Percentiles rank a stretch among this genome's conserved stretches.
phyloP scores from a whole-genome alignment of 35 echinoderm and acorn worm genomes.

The Anneissia japonica region DNA sequence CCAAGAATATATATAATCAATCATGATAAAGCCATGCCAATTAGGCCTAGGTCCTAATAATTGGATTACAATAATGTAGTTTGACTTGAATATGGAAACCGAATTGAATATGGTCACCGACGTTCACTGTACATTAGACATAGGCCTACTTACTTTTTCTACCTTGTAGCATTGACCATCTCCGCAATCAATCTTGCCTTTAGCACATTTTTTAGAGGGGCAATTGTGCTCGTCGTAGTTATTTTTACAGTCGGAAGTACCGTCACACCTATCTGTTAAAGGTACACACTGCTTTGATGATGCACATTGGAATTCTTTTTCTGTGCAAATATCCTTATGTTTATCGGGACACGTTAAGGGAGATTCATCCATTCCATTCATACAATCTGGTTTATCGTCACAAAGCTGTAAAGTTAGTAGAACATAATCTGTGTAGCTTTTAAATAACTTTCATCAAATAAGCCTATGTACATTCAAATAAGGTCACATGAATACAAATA shows the following conservation, averaged over 20 bases:
- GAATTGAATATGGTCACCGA: no score
- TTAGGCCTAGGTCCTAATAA: no score
- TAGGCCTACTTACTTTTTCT: not conserved
- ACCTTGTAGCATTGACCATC: not conserved
- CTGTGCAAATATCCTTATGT: not conserved
- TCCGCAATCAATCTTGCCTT: not conserved
- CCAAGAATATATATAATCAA: no score
- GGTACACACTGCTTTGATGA: not conserved
- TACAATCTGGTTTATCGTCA: not conserved
- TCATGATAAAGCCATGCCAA: no score
- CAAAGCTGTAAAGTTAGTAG: not conserved
- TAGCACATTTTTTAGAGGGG: not conserved
- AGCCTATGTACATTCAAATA: no score
- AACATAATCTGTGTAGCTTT: no score
- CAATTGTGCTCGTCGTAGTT: not conserved
- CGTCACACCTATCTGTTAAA: not conserved
- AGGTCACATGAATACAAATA: no score
- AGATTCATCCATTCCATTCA: not conserved
- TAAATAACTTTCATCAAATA: no score
- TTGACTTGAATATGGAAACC: no score
- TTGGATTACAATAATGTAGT: no score
- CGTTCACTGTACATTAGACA: no score
- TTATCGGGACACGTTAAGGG: not conserved
- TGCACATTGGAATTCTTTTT: not conserved
- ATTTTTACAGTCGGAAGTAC: not conserved